Base-by-base conservation (phyloP, 23 tunicate species). In the Halocynthia aurantium region DNA sequence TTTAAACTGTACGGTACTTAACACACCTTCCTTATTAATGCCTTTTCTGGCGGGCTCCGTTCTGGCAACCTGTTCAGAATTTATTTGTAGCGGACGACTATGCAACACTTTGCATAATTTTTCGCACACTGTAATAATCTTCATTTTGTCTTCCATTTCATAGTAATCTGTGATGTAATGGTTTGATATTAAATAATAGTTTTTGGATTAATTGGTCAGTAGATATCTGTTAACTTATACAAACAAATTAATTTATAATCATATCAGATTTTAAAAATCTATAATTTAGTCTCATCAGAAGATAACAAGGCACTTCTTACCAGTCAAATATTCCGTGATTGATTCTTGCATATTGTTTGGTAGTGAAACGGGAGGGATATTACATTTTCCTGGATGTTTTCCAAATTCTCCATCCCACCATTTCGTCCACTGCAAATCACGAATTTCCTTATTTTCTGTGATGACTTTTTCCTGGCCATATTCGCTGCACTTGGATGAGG, bases 331-430 rank as follows among this genome's bases (percentile, higher is more conserved):
- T 5, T 70, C 51, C 6, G 62, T 19, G 12, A 83, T 84, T 18
- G 90, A 49, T 7, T 70, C 49, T 57, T 9, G 52, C 50, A 85
- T 72, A 7, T 71, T 72, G 7, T 81, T 76, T 10, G 97, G 97
- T 11, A 91, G 51, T 18, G 52, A 9, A 62, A 91, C 81, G 7
- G 84, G 20, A 15, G 83, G 80, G 66, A 91, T 64, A 9, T 73
- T 81, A 65, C 74, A 81, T 52, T 55, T 81, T 49, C 97, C 96
- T n/a, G 96, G 95, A 67, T 87, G 91, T 8, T 68, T 40, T 10
- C 77, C 71, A 10, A 51, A 18, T 15, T 58, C 52, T 15, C 82
- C 80, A 11, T 72, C 51, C 94, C 94, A 87, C 94, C 94, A 87
- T 51, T 61, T n/a, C 18, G 7, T 71, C 94, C 94, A 87, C 11